Base-by-base conservation (phyloP, 2,113 vertebrate species). In the Burhinus bistriatus region DNA sequence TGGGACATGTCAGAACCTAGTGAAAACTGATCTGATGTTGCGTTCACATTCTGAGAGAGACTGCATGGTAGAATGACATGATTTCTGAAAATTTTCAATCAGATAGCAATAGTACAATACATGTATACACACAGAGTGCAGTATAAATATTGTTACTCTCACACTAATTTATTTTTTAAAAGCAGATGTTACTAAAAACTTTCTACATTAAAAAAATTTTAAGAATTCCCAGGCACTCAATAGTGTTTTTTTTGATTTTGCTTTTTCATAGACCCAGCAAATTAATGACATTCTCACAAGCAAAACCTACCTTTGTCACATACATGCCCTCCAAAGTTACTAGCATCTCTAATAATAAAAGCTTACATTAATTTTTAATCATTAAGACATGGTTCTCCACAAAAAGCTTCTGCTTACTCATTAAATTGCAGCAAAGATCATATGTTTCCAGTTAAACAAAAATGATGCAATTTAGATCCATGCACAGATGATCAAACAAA, bases 391-490 rank as follows among this genome's bases (percentile, higher is more conserved):
- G 51, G 44, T 26, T 54, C 44, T 90, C 36, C 40, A 20, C 25
- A 23, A 89, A 91, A 84, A 66, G 21, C 44, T 91, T 90, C 66
- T 47, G 19, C 32, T 83, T 94, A 55, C 9, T 77, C 47, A 76
- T 64, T 80, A 88, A 73, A 14, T 51, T 66, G 40, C 59, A 84
- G 38, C 18, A 87, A 52, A 78, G 54, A 71, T 72, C 71, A 45
- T 58, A 40, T 68, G 49, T 65, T 89, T 78, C 44, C 78, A 76
- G 40, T 91, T 91, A 87, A 54, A 49, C 16, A 58, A 77, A 94
- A 80, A 81, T 21, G 15, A 95, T 80, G 30, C 23, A 25, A 86
- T 92, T 87, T 86, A 89, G 95, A 80, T 73, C 44, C 76, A 68
- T 11, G 71, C n/a, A 76, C 15, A 80, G 55, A 79, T 45, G 61